Percentiles rank a stretch among this genome's conserved stretches.
phyloP scores from a whole-genome alignment of 2,888 invertebrate genomes.

The Eristalis pertinax region DNA sequence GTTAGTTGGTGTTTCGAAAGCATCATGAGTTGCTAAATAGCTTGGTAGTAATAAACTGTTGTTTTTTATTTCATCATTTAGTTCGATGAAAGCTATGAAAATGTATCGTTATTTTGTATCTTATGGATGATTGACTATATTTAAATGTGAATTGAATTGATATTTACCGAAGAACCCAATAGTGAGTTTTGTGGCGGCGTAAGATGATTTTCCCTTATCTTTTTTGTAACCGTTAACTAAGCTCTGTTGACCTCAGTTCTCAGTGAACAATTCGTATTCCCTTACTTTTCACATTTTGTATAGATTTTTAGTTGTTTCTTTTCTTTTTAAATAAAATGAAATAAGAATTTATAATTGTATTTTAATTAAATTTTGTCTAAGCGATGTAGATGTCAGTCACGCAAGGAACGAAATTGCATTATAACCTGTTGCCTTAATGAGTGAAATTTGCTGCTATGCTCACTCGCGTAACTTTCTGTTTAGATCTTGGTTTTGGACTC shows the following conservation, averaged over 20 bases:
- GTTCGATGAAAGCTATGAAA: constrained; percentile 40
- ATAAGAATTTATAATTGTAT: background rate
- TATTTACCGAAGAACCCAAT: background rate
- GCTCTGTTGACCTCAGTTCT: background rate
- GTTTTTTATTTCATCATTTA: constrained; percentile 23
- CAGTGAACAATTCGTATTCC: constrained; percentile 36
- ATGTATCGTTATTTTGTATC: constrained; percentile 51
- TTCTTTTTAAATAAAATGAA: background rate
- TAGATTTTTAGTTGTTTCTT: constrained; percentile 23
- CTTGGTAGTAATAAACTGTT: constrained; percentile 24
- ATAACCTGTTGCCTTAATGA: too few relatives aligned
- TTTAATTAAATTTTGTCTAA: background rate
- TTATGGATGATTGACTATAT: constrained; percentile 51
- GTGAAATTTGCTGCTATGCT: too few relatives aligned
- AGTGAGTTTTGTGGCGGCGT: background rate
- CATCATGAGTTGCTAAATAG: constrained; percentile 49
- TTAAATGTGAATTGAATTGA: constrained; percentile 46
- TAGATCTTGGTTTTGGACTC: too few relatives aligned
- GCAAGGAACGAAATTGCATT: too few relatives aligned
- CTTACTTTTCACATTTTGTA: constrained; percentile 33
- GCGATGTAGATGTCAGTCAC: too few relatives aligned
- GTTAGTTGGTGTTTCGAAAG: constrained; percentile 96
- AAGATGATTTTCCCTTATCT: constrained; percentile 38
- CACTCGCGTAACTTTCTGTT: too few relatives aligned
- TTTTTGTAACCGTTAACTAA: constrained; percentile 5